Evolutionary conservation across 2,113 vertebrate genomes (phyloP).

Genomic region (Alethe diademata): DNA sequence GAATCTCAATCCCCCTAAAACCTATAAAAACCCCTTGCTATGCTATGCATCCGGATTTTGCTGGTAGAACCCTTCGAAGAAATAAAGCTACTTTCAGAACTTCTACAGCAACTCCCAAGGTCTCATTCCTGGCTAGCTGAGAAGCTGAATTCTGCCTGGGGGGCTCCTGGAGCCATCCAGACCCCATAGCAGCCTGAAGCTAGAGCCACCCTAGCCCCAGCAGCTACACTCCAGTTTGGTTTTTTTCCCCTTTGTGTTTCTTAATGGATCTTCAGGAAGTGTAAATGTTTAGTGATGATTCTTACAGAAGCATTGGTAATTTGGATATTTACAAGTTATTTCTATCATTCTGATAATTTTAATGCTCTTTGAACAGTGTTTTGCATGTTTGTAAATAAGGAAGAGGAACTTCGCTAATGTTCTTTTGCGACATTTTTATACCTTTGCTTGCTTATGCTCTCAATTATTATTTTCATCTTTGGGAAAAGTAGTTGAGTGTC

Average conservation of each 20-base stretch:
- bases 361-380: neutral
- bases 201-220: too few species aligned
- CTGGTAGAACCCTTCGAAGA: too few species aligned
- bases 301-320: neutral
- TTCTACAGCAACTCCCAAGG: too few species aligned
- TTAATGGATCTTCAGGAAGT: neutral
- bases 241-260: accelerated
- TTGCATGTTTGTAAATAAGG: neutral
- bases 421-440: neutral
- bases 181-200: too few species aligned
- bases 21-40: too few species aligned
- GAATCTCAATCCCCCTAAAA: too few species aligned
- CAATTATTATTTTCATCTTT: neutral
- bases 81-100: too few species aligned
- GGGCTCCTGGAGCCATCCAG: too few species aligned
- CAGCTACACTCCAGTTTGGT: neutral
- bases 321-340: neutral
- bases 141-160: too few species aligned
- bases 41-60: too few species aligned
- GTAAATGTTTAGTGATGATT: neutral
- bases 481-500: neutral
- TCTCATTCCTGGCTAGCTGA: too few species aligned
- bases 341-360: neutral
- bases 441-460: neutral
- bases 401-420: neutral